phyloP scores from a whole-genome alignment of 2,797 vertebrate genomes.

The Helicolenus hilgendorfi region DNA sequence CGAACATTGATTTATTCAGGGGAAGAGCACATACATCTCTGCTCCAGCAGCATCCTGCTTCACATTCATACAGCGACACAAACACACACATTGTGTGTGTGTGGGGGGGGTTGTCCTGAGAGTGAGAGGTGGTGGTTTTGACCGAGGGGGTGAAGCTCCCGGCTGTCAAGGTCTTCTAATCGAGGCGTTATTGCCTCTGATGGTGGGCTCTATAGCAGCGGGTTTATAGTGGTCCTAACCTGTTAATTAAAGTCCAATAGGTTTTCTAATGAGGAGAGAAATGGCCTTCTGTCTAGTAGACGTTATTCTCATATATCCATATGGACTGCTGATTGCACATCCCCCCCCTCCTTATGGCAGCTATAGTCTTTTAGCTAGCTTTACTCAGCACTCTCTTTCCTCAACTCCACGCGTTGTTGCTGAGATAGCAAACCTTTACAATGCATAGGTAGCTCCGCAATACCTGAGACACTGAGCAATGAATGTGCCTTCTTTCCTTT shows the following conservation, averaged over 20 bases:
- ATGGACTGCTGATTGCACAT: constrained; percentile 30
- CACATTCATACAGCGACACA: not conserved
- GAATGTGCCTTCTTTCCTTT: constrained; percentile 26
- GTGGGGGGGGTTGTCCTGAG: constrained; percentile 9
- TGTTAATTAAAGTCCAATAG: constrained; percentile 75
- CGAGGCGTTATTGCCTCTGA: constrained; percentile 60
- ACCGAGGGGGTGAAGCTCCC: constrained; percentile 33
- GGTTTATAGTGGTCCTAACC: constrained; percentile 69
- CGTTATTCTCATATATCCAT: constrained; percentile 31
- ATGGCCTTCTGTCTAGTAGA: constrained; percentile 28
- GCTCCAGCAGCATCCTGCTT: constrained; percentile 20
- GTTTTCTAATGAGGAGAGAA: constrained; percentile 63
- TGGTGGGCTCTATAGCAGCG: constrained; percentile 32
- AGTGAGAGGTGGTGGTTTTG: constrained; percentile 8
- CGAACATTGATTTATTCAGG: constrained; percentile 44
- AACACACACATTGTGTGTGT: not conserved
- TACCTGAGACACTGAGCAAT: constrained; percentile 71
- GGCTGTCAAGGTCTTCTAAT: constrained; percentile 61
- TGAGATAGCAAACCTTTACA: constrained; percentile 53
- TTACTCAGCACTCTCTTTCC: constrained; percentile 64
- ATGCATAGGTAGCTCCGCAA: constrained; percentile 4
- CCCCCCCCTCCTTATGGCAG: not conserved
- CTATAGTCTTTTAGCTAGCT: constrained; percentile 18
- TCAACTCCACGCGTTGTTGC: constrained; percentile 32
- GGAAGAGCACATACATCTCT: not conserved